Evolutionary conservation across 2,888 invertebrate genomes (phyloP).

Genomic region (Cerastoderma edule): DNA sequence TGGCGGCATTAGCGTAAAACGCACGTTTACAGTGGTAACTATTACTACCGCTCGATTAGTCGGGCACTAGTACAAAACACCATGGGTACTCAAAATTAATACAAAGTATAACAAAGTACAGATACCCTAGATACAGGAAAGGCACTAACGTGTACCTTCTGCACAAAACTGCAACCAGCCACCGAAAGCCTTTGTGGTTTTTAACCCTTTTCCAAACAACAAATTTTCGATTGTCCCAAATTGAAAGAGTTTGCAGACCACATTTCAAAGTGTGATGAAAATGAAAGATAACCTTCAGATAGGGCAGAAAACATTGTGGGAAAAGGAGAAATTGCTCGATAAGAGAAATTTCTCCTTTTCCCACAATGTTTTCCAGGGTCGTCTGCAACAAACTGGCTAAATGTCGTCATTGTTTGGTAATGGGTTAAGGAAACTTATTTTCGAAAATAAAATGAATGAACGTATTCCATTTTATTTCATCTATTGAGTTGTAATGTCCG

Average conservation of each 20-base stretch:
- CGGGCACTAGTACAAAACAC: background rate
- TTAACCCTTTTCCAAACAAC: background rate
- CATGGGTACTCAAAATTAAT: background rate
- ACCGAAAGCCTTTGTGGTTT: too few relatives aligned
- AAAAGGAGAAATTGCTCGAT: constrained; percentile 6
- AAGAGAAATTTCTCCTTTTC: constrained; percentile 12
- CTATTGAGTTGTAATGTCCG: too few relatives aligned
- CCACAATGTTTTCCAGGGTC: background rate
- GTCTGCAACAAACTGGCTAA: background rate
- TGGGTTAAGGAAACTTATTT: background rate
- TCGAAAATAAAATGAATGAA: background rate
- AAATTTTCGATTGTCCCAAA: constrained; percentile 5
- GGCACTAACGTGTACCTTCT: background rate
- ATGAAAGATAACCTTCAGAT: too few relatives aligned
- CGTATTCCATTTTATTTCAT: too few relatives aligned
- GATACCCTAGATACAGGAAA: background rate
- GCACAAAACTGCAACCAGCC: too few relatives aligned
- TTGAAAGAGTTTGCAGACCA: constrained; percentile 14
- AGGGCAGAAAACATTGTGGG: constrained; percentile 9
- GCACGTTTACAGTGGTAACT: background rate
- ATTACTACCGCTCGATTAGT: background rate
- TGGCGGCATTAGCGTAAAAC: too few relatives aligned
- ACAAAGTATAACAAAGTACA: background rate
- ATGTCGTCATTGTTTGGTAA: background rate
- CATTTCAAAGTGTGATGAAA: too few relatives aligned